Evolutionary conservation across 2,888 invertebrate genomes (phyloP), one percentile per base, ranked within the genome.

Genomic region (Stenoptilia bipunctidactyla): DNA sequence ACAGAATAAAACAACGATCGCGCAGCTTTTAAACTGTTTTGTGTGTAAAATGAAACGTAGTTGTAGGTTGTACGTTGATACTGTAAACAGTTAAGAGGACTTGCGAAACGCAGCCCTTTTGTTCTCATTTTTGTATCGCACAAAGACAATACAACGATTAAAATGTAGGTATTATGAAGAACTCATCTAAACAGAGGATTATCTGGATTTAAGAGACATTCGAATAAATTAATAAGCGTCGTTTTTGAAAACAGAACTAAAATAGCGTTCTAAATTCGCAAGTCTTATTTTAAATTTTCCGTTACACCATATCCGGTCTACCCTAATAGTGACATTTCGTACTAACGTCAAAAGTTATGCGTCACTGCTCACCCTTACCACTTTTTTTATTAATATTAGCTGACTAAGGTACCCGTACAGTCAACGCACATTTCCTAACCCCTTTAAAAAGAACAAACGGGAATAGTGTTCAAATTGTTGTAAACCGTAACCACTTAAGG

Each of bases 351-450:
- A 5, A 20, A 20, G 61, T 56, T 50, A 48, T 65, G 58, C 65
- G 39, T 50, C 55, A 54, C 39, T 61, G 69, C 51, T 38, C 68
- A 69, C 68, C 68, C 66, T 53, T 47, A 36, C 49, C 53, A 48
- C 55, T 20, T 56, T 58, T 69, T 70, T 71, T 73, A 73, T 72
- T 66, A 68, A 55, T 55, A 66, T 71, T 70, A 62, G 67, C 65
- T 74, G 75, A 76, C 72, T 64, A 62, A 61, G 50, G 52, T 68
- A 61, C 50, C 35, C 6, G 15, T 13, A 34, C 13, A 13, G 34
- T 36, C 14, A 15, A 15, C 14, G 6, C 15, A 36, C 36, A 36
- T 20, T 20, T 20, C 3, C 4, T 8, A 20, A 20, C 8, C 20
- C 20, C 8, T 20, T 20, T 20, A 5, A 3, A 20, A 20, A 20